phyloP scores from a whole-genome alignment of 1,140 invertebrate genomes.

The Penaeus indicus region DNA sequence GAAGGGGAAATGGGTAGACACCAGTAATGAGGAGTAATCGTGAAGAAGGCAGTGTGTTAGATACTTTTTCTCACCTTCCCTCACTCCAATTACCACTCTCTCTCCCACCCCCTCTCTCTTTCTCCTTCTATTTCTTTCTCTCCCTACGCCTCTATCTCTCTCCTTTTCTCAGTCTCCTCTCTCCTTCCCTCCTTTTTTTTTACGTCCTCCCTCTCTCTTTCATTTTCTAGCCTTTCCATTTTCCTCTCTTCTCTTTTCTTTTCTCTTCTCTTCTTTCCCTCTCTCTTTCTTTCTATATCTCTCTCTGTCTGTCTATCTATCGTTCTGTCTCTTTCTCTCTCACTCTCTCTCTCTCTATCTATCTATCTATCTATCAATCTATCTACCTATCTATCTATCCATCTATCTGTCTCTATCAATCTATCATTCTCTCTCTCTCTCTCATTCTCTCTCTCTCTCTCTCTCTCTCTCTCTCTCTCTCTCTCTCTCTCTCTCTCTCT shows the following conservation, averaged over 20 bases:
- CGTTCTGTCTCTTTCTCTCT: background rate
- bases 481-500: background rate
- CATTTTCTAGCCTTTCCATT: no score
- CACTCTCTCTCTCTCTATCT: background rate
- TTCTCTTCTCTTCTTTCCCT: background rate
- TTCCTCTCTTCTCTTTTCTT: background rate
- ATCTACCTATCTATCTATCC: background rate
- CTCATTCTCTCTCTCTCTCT: background rate
- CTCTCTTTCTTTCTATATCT: background rate
- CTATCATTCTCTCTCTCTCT: background rate
- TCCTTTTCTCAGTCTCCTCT: background rate
- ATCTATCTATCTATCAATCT: background rate
- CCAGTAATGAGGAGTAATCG: background rate
- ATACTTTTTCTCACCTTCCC: background rate
- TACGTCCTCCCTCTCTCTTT: no score
- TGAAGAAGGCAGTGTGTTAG: background rate
- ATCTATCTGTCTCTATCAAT: background rate
- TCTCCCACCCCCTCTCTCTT: background rate
- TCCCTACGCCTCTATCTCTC: background rate
- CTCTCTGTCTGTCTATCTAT: background rate
- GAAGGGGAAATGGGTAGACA: no score
- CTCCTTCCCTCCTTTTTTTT: background rate
- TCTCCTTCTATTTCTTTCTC: background rate
- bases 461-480: no score
- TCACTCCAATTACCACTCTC: background rate